Evolutionary conservation across 2,797 vertebrate species (phyloP).

Genomic region (Psittacula echo): DNA sequence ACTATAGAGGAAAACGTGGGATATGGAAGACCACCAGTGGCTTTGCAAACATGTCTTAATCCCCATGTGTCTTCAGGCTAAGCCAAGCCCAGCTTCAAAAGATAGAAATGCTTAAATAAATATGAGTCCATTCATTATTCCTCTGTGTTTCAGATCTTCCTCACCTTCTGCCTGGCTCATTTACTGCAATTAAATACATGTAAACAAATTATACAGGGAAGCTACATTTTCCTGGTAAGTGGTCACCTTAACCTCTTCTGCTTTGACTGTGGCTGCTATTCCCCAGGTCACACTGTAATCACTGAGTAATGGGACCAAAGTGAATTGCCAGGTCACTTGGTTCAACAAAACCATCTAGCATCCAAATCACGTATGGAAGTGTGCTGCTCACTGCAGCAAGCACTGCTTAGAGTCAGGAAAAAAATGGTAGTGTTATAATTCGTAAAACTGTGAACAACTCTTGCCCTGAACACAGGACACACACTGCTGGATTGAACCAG

Average conservation of each 20-base stretch:
- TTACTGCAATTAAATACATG: slow-evolving; percentile 65
- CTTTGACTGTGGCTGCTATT: neutral
- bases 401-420: neutral
- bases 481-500: neutral
- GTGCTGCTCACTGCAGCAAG: neutral
- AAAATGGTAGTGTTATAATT: neutral
- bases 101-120: slow-evolving; percentile 57
- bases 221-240: slow-evolving; percentile 35
- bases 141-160: slow-evolving; percentile 60
- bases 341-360: neutral
- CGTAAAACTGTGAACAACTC: neutral
- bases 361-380: neutral
- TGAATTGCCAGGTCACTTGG: neutral
- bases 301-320: slow-evolving; percentile 1
- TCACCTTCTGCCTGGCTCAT: slow-evolving; percentile 65
- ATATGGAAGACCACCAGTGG: neutral
- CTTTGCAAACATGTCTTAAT: slow-evolving; percentile 15
- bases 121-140: slow-evolving; percentile 61
- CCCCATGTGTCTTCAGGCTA: neutral
- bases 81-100: slow-evolving; percentile 38
- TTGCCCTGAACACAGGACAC: neutral
- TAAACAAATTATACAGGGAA: slow-evolving; percentile 64
- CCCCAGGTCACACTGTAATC: slow-evolving; percentile 16
- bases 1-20: neutral
- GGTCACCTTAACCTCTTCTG: slow-evolving; percentile 47